These are phyloP conservation scores for Characodon lateralis DNA, from an alignment of 2,797 vertebrate species.

Conservation along the genomic window DNA sequence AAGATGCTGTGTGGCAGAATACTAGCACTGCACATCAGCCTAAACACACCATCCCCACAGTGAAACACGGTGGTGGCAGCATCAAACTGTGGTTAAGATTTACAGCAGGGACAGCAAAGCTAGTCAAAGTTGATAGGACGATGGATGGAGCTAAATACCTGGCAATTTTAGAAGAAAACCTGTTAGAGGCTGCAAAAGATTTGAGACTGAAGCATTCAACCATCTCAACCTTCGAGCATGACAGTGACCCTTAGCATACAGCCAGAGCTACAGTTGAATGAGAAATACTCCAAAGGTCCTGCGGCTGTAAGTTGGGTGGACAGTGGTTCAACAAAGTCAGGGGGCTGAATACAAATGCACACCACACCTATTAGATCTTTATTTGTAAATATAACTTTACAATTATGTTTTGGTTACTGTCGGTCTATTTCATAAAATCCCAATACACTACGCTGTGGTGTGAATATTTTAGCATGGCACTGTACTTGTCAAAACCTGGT, in stretches of 20 bases:
- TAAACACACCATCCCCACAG: background rate
- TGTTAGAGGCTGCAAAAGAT: background rate
- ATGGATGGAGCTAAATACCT: background rate
- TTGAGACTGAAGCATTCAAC: background rate
- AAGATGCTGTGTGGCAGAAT: too few relatives aligned
- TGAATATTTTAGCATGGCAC: background rate
- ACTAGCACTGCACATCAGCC: too few relatives aligned
- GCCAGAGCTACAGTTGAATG: background rate
- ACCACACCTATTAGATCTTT: background rate
- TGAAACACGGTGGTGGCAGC: background rate
- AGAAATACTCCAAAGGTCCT: background rate
- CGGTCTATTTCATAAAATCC: background rate
- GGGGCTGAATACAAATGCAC: background rate
- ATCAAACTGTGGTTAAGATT: background rate
- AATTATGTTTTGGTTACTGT: background rate
- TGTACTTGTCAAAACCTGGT: constrained; percentile 2
- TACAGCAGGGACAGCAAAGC: background rate
- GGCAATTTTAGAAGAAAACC: background rate
- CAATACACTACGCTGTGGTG: background rate
- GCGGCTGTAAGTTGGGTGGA: background rate
- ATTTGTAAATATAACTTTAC: background rate
- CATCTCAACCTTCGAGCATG: background rate
- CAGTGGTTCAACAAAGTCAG: too few relatives aligned
- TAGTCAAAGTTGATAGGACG: background rate
- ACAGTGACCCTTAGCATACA: background rate